Evolutionary conservation across 2,888 invertebrate genomes (phyloP).

Genomic region (Pammene fasciana): DNA sequence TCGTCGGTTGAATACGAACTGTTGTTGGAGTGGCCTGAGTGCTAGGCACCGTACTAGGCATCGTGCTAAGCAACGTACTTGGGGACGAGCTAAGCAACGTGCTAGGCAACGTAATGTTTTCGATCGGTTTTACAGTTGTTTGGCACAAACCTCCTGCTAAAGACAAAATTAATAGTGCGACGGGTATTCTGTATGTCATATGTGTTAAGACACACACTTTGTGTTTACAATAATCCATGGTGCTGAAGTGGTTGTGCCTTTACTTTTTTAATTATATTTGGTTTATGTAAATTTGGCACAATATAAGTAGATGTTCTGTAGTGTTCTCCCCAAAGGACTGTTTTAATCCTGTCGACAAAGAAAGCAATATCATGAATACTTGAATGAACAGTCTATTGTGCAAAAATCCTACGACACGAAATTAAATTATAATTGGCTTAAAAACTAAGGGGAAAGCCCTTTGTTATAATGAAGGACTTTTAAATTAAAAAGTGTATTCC

Average conservation of each 20-base stretch:
- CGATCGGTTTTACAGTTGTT: constrained; percentile 55
- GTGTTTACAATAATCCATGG: constrained; percentile 36
- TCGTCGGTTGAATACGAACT: constrained; percentile 56
- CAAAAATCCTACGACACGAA: constrained; percentile 1
- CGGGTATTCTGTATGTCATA: constrained; percentile 55
- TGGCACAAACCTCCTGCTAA: constrained; percentile 62
- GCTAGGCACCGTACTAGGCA: constrained; percentile 51
- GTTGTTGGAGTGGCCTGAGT: constrained; percentile 56
- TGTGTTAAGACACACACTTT: constrained; percentile 50
- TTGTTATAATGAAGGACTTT: constrained; percentile 34
- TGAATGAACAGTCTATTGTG: constrained; percentile 5
- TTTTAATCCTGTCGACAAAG: constrained; percentile 26
- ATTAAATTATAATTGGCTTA: constrained; percentile 26
- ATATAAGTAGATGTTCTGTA: constrained; percentile 10
- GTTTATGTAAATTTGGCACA: constrained; percentile 34
- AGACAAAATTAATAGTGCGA: constrained; percentile 62
- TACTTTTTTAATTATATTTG: constrained; percentile 20
- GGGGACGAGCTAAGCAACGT: constrained; percentile 45
- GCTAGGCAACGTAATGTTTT: constrained; percentile 62
- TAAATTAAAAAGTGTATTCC: constrained; percentile 32
- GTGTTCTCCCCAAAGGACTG: constrained; percentile 3
- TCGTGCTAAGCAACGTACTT: constrained; percentile 48
- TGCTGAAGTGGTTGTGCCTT: constrained; percentile 1
- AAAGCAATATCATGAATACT: background rate
- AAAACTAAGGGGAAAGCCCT: constrained; percentile 11